A percentile compares a stretch with the other conserved stretches of the same genome.
These are phyloP conservation scores for Plebejus argus DNA, from an alignment of 2,888 invertebrate genomes.

Conservation along the genomic window DNA sequence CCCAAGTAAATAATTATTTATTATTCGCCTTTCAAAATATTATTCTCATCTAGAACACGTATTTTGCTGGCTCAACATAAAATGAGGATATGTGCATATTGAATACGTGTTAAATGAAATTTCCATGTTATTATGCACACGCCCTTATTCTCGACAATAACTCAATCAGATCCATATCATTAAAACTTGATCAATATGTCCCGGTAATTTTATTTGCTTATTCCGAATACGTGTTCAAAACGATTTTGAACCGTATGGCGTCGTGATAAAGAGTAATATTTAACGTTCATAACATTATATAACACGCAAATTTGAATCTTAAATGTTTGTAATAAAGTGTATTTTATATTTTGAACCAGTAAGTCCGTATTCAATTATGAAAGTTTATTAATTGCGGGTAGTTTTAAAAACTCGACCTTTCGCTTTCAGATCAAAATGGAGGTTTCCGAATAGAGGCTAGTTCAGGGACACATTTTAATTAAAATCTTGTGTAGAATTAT, in stretches of 20 bases:
- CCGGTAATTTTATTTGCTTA: conserved; percentile 42
- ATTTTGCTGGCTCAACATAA: neutral
- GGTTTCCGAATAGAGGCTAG: neutral
- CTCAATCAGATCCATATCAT: conserved; percentile 36
- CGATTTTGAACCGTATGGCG: neutral
- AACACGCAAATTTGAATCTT: neutral
- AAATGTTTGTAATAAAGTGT: neutral
- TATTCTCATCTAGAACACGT: neutral
- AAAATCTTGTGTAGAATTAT: conserved; percentile 4
- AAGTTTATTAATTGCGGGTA: conserved; percentile 28
- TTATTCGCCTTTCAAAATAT: neutral
- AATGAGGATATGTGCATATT: neutral
- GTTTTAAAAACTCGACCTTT: conserved; percentile 6
- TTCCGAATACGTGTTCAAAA: neutral
- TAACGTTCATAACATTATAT: neutral
- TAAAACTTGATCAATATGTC: conserved; percentile 41
- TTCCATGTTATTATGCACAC: conserved; percentile 1
- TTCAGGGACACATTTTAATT: conserved; percentile 19
- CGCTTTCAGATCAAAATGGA: conserved; percentile 10
- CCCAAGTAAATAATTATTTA: too few species aligned
- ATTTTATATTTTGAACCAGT: neutral
- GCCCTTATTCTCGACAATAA: conserved; percentile 33
- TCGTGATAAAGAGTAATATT: neutral
- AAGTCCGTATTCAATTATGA: conserved; percentile 4
- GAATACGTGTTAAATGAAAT: neutral